A percentile compares a stretch with the other conserved stretches of the same genome.
Conservation (phyloP, 2,797 vertebrate species). For the Aeoliscus strigatus region DNA sequence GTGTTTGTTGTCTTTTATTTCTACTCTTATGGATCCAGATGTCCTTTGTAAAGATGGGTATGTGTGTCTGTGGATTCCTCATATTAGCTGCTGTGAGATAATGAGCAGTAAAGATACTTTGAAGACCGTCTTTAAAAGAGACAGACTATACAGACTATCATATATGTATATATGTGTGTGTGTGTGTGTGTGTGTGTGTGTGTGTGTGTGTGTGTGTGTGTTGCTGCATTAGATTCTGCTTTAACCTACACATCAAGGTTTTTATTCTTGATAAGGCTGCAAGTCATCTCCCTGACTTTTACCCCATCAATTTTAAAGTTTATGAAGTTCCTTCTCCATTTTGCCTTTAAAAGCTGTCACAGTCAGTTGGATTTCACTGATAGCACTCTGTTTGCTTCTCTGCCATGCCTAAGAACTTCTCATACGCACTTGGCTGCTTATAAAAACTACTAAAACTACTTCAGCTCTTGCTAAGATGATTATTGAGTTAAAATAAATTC, state of each 20-base stretch:
- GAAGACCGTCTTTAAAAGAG: constrained; percentile 59
- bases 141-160: constrained; percentile 39
- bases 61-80: constrained; percentile 9
- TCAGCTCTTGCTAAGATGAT: too few species aligned
- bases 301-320: constrained; percentile 48
- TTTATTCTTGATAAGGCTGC: constrained; percentile 54
- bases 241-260: constrained; percentile 61
- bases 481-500: too few species aligned
- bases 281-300: constrained; percentile 52
- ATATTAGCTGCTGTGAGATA: constrained; percentile 55
- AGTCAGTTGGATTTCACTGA: constrained; percentile 34
- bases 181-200: constrained; percentile 18
- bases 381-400: constrained; percentile 11
- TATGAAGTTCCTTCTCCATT: constrained; percentile 45
- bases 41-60: not conserved
- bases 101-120: constrained; percentile 56
- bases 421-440: not conserved
- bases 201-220: constrained; percentile 5
- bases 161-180: constrained; percentile 6
- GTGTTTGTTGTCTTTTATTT: constrained; percentile 12
- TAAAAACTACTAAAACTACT: too few species aligned
- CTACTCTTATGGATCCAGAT: constrained; percentile 5
- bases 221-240: constrained; percentile 29
- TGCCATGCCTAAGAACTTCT: not conserved
- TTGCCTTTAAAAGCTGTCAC: constrained; percentile 51